Base-by-base conservation (phyloP, 1,140 invertebrate genomes). In the Tetramorium simillimum region DNA sequence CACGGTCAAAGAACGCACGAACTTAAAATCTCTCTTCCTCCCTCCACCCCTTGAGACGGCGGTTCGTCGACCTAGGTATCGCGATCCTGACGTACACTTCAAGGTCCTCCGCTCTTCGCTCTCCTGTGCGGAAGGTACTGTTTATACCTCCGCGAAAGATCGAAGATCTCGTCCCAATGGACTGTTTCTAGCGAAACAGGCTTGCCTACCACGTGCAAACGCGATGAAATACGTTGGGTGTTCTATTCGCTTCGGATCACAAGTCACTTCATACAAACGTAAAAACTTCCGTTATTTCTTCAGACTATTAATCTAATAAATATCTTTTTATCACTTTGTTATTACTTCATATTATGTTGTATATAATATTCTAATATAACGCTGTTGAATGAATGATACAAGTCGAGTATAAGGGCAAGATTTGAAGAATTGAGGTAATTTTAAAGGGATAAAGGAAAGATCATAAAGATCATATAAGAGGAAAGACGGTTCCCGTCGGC, bases 61-160 rank as follows among this genome's bases (percentile, higher is more conserved):
- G 75, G 88, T 90, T 90, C 89, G 58, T 72, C 85, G 89, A 90
- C 87, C 88, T 65, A 76, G 9, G 49, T 58, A 81, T 73, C 69
- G 88, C 46, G 18, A 90, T 85, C 63, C 67, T 88, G 86, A 81
- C 58, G 77, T 77, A 53, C 72, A 81, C 77, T 76, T 76, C 80
- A 85, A 89, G 88, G 88, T 85, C 65, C 16, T 43, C 53, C 49
- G 62, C 21, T 58, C 70, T 60, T 78, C 28, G 12, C 18, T 89
- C 82, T 75, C 37, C 7, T 43, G 7, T 37, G 53, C 70, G 53
- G 67, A 75, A 84, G 80, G n/a, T 84, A 75, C 80, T 84, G 80
- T 84, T 84, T 84, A 75, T 84, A 73, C 53, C 69, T 73, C n/a
- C 80, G 43, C 4, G 16, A 73, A 46, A 75, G 40, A 82, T 82